Base-by-base conservation (phyloP, 2,888 invertebrate genomes). In the Scaptomyza flava region DNA sequence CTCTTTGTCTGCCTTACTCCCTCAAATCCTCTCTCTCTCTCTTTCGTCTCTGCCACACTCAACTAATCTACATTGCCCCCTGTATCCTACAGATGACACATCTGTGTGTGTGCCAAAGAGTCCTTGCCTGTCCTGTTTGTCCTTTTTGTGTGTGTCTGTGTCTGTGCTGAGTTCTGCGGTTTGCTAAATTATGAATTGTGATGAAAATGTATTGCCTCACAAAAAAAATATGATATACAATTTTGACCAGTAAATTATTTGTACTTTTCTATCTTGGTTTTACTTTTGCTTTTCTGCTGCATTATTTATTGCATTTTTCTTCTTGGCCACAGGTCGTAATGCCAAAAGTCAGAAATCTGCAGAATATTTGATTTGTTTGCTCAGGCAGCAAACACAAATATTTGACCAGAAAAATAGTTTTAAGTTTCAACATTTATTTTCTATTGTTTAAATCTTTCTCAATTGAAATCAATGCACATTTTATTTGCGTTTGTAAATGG, bases 121-220 rank as follows among this genome's bases (percentile, higher is more conserved):
- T 65, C 56, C 46, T 57, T 67, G 64, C 53, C 46, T 14, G 50
- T 51, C 61, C 63, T 57, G 63, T 53, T 72, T 64, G 63, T 62
- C 9, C 48, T n/a, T 71, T 67, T 77, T 73, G 68, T 66, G 48
- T 50, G 66, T 14, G 36, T 7, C 6, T 34, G 12, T 20, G 62
- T 43, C 53, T 42, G 38, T 33, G 54, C 66, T 60, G 68, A 59
- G 58, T 62, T 67, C 46, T 73, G 67, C 56, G 61, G 70, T 54
- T 67, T 51, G 64, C 66, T 61, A 71, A 79, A 77, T 77, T 79
- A 79, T 79, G 79, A 79, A 79, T 79, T 79, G 73, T 79, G 71
- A 79, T 74, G 79, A 77, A 77, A 77, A 78, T 78, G 57, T 74
- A 72, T 59, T 62, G 72, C 68, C 34, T n/a, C 51, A 63, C 41